Evolutionary conservation across 2,888 invertebrate genomes (phyloP).

Genomic region (Tetranychus truncatus): DNA sequence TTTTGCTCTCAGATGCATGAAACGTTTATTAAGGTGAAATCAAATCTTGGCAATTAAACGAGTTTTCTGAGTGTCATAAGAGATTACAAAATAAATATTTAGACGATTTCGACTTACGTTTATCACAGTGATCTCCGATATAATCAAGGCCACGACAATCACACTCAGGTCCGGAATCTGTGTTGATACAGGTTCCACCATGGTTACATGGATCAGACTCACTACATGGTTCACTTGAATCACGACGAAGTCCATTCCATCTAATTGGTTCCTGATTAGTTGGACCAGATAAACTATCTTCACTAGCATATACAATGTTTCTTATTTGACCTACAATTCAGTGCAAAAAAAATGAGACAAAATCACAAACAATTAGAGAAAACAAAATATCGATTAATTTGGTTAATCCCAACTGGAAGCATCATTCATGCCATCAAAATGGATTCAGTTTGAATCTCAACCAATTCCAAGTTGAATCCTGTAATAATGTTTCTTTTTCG

Average conservation of each 20-base stretch:
- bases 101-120: slow-evolving; percentile 43
- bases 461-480: too few species aligned
- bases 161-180: slow-evolving; percentile 81
- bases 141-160: slow-evolving; percentile 83
- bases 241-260: slow-evolving; percentile 41
- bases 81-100: background rate
- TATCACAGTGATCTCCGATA: slow-evolving; percentile 81
- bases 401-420: background rate
- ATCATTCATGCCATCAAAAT: too few species aligned
- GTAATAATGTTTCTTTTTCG: background rate
- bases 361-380: background rate
- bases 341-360: background rate
- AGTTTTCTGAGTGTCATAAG: too few species aligned
- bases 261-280: slow-evolving; percentile 65
- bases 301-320: slow-evolving; percentile 48
- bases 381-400: background rate
- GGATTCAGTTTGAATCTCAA: too few species aligned
- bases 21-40: too few species aligned
- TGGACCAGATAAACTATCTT: slow-evolving; percentile 49
- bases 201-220: slow-evolving; percentile 73
- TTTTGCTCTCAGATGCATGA: too few species aligned
- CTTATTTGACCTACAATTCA: slow-evolving; percentile 34
- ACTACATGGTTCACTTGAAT: slow-evolving; percentile 56
- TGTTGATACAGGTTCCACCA: slow-evolving; percentile 84
- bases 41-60: too few species aligned